Conservation (phyloP, 37 sponge, comb jelly and placozoan genomes). For the Aphrocallistes beatrix region DNA sequence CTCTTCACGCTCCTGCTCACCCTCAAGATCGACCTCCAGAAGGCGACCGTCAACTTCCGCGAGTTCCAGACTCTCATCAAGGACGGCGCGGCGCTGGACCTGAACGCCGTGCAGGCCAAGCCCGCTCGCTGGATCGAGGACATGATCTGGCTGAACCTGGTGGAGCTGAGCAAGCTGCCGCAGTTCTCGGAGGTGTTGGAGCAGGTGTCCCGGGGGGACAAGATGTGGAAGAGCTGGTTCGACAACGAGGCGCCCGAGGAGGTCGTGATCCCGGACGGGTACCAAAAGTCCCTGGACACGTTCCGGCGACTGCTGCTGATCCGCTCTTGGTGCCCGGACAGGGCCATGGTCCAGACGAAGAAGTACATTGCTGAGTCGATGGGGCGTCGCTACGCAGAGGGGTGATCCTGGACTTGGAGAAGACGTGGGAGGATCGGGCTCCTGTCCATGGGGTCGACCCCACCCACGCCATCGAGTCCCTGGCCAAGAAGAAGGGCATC, state of each 20-base stretch:
- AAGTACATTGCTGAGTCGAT: slow-evolving; percentile 86
- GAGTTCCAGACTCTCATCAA: slow-evolving; percentile 97
- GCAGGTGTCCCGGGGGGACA: slow-evolving; percentile 91
- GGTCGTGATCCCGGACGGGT: slow-evolving; percentile 80
- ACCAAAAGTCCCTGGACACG: slow-evolving; percentile 79
- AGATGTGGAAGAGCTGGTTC: slow-evolving; percentile 95
- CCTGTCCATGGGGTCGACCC: slow-evolving; percentile 98
- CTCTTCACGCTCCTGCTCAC: slow-evolving; percentile 92
- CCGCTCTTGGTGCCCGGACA: slow-evolving; percentile 92
- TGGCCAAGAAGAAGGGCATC: slow-evolving; percentile 70
- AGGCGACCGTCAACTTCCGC: slow-evolving; percentile 67
- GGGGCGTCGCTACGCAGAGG: slow-evolving; percentile 91
- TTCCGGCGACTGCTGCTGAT: slow-evolving; percentile 87
- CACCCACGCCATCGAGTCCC: slow-evolving; percentile 71
- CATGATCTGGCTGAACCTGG: slow-evolving; percentile 98
- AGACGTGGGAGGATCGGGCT: slow-evolving; percentile 89
- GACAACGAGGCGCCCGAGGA: slow-evolving; percentile 95
- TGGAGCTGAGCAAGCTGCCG: slow-evolving; percentile 89
- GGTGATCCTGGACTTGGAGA: slow-evolving; percentile 90
- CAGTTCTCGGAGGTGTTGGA: slow-evolving; percentile 80
- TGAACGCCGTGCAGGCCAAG: slow-evolving; percentile 88
- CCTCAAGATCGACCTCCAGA: slow-evolving; percentile 92
- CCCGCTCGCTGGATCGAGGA: slow-evolving; percentile 94
- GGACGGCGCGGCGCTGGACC: slow-evolving; percentile 96
- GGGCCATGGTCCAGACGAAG: slow-evolving; percentile 80